Percentiles rank a stretch among this genome's conserved stretches.
These are phyloP conservation scores for Eudyptes chrysolophus DNA, from an alignment of 2,113 vertebrate genomes.

Conservation along the genomic window DNA sequence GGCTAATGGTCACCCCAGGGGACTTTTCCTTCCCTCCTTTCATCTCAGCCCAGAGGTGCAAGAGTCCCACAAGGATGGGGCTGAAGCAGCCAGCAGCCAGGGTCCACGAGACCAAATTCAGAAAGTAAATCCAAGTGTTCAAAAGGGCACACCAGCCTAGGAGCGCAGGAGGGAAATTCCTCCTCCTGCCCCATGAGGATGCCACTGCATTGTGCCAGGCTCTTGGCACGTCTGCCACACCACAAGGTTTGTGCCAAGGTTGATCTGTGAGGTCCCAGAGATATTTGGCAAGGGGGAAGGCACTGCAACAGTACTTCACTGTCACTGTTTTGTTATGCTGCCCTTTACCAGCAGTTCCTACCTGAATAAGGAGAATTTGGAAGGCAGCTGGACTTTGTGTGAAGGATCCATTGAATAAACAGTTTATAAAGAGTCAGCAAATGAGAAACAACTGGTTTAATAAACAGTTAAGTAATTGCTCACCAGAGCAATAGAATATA, in stretches of 20 bases:
- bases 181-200: background rate
- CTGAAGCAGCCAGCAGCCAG: background rate
- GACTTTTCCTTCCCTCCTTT: background rate
- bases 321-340: background rate
- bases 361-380: background rate
- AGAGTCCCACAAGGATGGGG: background rate
- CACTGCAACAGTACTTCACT: background rate
- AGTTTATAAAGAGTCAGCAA: background rate
- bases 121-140: background rate
- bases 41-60: background rate
- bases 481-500: background rate
- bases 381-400: background rate
- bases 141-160: background rate
- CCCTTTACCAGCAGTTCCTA: background rate
- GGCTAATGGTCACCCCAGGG: fast-evolving
- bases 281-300: background rate
- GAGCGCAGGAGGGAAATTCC: background rate
- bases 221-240: background rate
- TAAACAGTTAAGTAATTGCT: background rate
- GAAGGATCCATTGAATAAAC: background rate
- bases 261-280: background rate
- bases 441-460: background rate
- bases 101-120: background rate
- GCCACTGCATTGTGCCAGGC: background rate
- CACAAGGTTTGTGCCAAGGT: background rate